phyloP scores from a whole-genome alignment of 1,140 invertebrate species.

The Druon quercuslanigerum region DNA sequence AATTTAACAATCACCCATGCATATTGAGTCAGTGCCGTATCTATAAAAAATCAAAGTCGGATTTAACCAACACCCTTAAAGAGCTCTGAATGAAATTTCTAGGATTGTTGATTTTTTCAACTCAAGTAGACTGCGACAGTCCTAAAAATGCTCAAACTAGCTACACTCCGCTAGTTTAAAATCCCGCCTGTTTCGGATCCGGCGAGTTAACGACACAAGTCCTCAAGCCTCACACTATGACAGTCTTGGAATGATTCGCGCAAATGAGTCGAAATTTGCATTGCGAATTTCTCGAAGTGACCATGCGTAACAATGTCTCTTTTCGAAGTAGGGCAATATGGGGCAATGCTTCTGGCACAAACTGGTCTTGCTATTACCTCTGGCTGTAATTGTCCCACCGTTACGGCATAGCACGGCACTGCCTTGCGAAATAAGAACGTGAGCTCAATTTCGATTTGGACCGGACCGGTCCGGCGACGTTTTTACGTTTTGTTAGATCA shows the following conservation, averaged over 20 bases:
- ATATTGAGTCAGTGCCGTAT: too few relatives aligned
- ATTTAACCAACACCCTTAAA: too few relatives aligned
- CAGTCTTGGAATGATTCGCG: neutral
- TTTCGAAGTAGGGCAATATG: conserved; percentile 3
- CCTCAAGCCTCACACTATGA: conserved; percentile 1
- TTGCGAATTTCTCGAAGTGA: conserved; percentile 13
- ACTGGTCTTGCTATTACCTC: conserved; percentile 5
- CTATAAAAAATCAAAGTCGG: too few relatives aligned
- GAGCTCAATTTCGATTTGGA: conserved; percentile 28
- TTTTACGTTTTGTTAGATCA: conserved; percentile 5
- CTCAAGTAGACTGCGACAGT: too few relatives aligned
- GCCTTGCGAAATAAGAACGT: conserved; percentile 27
- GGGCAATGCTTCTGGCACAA: conserved; percentile 16
- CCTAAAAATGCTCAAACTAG: too few relatives aligned
- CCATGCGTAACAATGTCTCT: conserved; percentile 4
- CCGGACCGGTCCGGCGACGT: conserved; percentile 20
- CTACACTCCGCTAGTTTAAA: too few relatives aligned
- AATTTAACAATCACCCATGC: too few relatives aligned
- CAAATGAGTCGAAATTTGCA: conserved; percentile 12
- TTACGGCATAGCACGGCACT: neutral
- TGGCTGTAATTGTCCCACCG: neutral
- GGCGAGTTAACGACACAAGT: neutral
- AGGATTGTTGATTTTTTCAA: too few relatives aligned
- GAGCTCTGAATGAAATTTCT: too few relatives aligned
- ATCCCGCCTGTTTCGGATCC: neutral